Conservation (phyloP, 2,113 vertebrate genomes). For the Nycticryphes semicollaris region DNA sequence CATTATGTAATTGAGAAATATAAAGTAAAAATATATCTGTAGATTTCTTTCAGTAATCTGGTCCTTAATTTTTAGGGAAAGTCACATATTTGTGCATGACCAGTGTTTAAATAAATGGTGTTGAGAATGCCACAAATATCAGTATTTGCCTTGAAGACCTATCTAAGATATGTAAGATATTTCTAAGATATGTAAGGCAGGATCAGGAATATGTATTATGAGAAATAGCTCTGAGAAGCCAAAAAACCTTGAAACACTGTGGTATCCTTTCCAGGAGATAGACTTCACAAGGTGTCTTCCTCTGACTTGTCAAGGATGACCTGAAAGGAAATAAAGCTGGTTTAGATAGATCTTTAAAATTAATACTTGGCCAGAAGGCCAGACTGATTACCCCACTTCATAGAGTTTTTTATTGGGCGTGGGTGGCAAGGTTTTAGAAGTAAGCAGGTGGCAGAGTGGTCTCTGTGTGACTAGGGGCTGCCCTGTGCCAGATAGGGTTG, state of each 20-base stretch:
- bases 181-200: not conserved
- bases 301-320: not conserved
- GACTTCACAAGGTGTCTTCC: not conserved
- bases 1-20: not conserved
- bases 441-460: not conserved
- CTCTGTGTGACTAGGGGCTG: not conserved
- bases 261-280: not conserved
- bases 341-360: not conserved
- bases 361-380: not conserved
- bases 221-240: not conserved
- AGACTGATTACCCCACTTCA: not conserved
- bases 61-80: not conserved
- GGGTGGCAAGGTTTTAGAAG: not conserved
- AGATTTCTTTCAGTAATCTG: not conserved
- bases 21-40: not conserved
- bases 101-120: not conserved
- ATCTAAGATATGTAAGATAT: not conserved
- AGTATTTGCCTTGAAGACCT: not conserved
- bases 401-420: not conserved
- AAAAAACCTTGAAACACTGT: not conserved
- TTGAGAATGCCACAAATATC: not conserved
- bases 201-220: not conserved
- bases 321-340: not conserved
- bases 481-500: not conserved
- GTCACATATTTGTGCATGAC: accelerated